phyloP scores from a whole-genome alignment of 2,797 vertebrate genomes.

The Spondyliosoma cantharus region DNA sequence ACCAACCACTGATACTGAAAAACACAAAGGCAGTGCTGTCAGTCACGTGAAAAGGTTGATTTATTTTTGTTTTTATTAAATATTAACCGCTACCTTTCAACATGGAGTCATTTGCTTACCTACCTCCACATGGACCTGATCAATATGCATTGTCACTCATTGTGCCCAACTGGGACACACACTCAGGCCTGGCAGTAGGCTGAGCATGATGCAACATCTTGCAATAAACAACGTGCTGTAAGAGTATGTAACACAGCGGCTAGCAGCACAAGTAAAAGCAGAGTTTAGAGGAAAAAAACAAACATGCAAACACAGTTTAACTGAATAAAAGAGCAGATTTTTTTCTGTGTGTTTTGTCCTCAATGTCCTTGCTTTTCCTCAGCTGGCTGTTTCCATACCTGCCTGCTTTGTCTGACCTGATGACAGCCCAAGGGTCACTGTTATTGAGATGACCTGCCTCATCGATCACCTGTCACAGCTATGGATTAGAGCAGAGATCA shows the following conservation, averaged over 20 bases:
- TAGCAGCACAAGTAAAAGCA: conserved; percentile 9
- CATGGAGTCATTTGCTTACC: not conserved
- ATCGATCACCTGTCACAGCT: conserved; percentile 65
- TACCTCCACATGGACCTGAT: conserved; percentile 37
- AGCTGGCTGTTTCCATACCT: conserved; percentile 11
- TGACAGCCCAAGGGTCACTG: conserved; percentile 41
- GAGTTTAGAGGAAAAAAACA: conserved; percentile 13
- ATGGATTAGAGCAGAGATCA: conserved; percentile 68
- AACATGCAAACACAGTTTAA: not conserved
- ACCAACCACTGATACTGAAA: not conserved
- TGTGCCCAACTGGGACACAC: conserved; percentile 42
- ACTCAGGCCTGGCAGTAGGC: conserved; percentile 30
- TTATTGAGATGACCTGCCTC: conserved; percentile 53
- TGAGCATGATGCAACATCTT: conserved; percentile 66
- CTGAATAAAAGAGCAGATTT: not conserved
- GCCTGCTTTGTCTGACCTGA: conserved; percentile 44
- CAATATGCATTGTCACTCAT: conserved; percentile 61
- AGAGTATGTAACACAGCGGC: conserved; percentile 56
- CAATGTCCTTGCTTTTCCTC: not conserved
- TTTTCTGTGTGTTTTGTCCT: conserved; percentile 9
- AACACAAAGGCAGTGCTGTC: not conserved
- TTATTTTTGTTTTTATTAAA: conserved; percentile 21
- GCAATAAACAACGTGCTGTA: conserved; percentile 65
- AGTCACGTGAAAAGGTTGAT: not conserved
- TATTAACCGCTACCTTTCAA: conserved; percentile 18